Base-by-base conservation (phyloP, 2,113 vertebrate species). In the Gavia stellata region DNA sequence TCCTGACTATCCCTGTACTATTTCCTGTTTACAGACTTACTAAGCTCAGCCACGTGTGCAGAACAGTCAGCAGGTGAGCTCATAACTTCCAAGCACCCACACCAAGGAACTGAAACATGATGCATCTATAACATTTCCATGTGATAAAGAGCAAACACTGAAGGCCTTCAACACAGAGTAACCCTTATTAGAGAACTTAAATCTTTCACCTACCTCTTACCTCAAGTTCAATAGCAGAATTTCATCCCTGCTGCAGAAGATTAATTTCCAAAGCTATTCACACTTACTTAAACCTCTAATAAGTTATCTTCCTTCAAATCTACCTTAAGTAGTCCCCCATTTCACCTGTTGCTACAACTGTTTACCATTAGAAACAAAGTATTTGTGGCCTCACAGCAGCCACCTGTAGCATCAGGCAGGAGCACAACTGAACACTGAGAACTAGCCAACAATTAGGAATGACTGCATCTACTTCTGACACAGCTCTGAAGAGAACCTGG, bases 11-110 rank as follows among this genome's bases (percentile, higher is more conserved):
- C n/a, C 86, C 34, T 1, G 20, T 1, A 6, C 21, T 38, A 47
- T 38, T 93, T 95, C 95, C 94, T 96, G 93, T 94, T 96, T 81
- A 90, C 65, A 58, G 52, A 0, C 44, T 25, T 1, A 7, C 19
- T 12, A n/a, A 88, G 59, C 65, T 59, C 66, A 10, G 6, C 36
- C 53, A 65, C 6, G 0, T 4, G 25, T 7, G 45, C 49, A 15
- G 26, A 83, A 52, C 16, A 56, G 12, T 4, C 72, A 83, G 45
- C 78, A 84, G 65, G 44, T 79, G 78, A 94, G 72, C 59, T 93
- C 88, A 17, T 38, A 18, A 49, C 34, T 77, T 58, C 33, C 66
- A 40, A 42, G 50, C 59, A 71, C 38, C n/a, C 56, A 55, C 52
- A 52, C 7, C 0, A 0, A 85, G 49, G 28, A 72, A 77, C n/a